Base-by-base conservation (phyloP, 2,113 vertebrate species). In the Cairina moschata region DNA sequence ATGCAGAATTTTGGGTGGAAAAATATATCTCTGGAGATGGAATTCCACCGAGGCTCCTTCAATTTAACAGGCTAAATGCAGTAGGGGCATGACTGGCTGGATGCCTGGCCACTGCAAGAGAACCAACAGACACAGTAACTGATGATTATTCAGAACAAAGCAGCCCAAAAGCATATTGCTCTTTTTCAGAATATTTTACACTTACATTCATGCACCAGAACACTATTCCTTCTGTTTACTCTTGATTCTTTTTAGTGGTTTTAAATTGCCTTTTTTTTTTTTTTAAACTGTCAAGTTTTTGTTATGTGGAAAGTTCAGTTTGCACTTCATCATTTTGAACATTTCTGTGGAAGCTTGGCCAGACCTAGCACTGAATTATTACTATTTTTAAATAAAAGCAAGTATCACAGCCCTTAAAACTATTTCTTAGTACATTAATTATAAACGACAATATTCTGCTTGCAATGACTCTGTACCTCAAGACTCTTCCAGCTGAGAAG, bases 191-290 rank as follows among this genome's bases (percentile, higher is more conserved):
- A 66, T 21, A 63, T 28, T 73, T 79, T 40, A 80, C 9, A 44
- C 32, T 55, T 34, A 26, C 9, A 73, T 34, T 58, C 28, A 31
- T 5, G 17, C 34, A 42, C 32, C 5, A 29, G 52, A 67, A 93
- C 83, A 83, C 56, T 88, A 78, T 34, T 59, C 32, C 14, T 74
- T 74, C 40, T 63, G 31, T 46, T 48, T 58, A 44, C 32, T 79
- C 38, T 32, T 73, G 3, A 42, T 31, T 34, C 1, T n/a, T n/a
- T 72, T n/a, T 14, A 77, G 75, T 0, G 0, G 3, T 55, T 54
- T 83, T 83, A 75, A 54, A 58, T 32, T 55, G 12, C 7, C 2
- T 0, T 44, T 54, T 86, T 73, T 67, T 40, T 42, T 88, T 40
- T 42, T 62, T 88, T 42, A 8, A 89, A 13, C 9, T 13, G 18